Evolutionary conservation across 2,113 vertebrate genomes (phyloP).

Genomic region (Lampris incognitus): DNA sequence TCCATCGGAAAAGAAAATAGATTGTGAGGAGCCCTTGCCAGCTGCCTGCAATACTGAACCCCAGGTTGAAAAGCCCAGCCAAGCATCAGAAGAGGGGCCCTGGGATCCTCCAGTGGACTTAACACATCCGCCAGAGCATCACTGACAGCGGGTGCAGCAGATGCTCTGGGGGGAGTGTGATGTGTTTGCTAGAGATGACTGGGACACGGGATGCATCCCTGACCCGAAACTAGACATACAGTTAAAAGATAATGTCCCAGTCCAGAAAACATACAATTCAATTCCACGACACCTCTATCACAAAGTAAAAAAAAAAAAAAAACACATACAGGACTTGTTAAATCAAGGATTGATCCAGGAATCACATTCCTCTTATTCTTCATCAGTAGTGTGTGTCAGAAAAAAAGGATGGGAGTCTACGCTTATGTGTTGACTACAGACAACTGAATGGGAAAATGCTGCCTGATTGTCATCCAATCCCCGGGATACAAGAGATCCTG

Average conservation of each 20-base stretch:
- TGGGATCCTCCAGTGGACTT: too few relatives aligned
- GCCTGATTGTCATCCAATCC: too few relatives aligned
- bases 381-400: constrained; percentile 8
- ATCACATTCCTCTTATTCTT: background rate
- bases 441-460: too few relatives aligned
- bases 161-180: constrained; percentile 21
- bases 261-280: too few relatives aligned
- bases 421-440: background rate
- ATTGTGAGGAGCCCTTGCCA: background rate
- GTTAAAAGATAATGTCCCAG: too few relatives aligned
- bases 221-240: too few relatives aligned
- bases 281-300: too few relatives aligned
- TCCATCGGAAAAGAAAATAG: background rate
- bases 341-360: constrained; percentile 12
- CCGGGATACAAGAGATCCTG: constrained; percentile 1
- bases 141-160: background rate
- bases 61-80: too few relatives aligned
- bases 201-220: background rate
- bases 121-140: background rate
- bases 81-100: too few relatives aligned
- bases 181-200: constrained; percentile 18
- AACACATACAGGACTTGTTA: constrained; percentile 20
- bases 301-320: constrained; percentile 21
- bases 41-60: too few relatives aligned
- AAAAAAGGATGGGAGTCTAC: constrained; percentile 27